Conservation (phyloP, 1,140 invertebrate species). For the Pissodes strobi region DNA sequence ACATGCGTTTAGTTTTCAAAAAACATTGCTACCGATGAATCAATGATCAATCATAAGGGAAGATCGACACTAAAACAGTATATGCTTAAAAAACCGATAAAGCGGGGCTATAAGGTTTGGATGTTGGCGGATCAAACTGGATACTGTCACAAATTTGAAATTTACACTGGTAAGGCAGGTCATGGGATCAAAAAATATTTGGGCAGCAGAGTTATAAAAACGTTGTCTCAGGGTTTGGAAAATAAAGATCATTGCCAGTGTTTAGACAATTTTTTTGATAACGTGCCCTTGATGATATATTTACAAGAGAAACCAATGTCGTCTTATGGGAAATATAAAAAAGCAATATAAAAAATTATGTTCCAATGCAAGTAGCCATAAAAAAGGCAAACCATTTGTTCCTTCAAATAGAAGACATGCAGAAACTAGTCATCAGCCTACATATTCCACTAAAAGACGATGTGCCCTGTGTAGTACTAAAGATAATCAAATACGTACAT, state of each 20-base stretch:
- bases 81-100: conserved; percentile 55
- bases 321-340: too few species aligned
- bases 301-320: conserved; percentile 47
- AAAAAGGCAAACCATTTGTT: too few species aligned
- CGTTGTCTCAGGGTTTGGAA: conserved; percentile 38
- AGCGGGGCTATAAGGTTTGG: too few species aligned
- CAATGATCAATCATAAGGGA: conserved; percentile 54
- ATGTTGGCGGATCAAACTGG: conserved; percentile 36
- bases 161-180: conserved; percentile 52
- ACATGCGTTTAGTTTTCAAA: background rate
- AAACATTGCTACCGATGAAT: too few species aligned
- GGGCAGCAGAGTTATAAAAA: too few species aligned
- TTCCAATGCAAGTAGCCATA: too few species aligned
- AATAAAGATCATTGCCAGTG: conserved; percentile 41
- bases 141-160: conserved; percentile 56
- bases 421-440: too few species aligned
- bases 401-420: too few species aligned
- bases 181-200: conserved; percentile 45
- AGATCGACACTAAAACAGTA: conserved; percentile 15
- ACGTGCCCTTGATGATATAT: conserved; percentile 48
- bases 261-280: conserved; percentile 56
- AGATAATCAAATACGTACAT: too few species aligned
- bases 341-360: too few species aligned
- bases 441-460: too few species aligned
- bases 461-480: too few species aligned